Evolutionary conservation across 2,888 invertebrate species (phyloP), one percentile per base, ranked within the genome.

Genomic region (Lasioglossum figueresi): DNA sequence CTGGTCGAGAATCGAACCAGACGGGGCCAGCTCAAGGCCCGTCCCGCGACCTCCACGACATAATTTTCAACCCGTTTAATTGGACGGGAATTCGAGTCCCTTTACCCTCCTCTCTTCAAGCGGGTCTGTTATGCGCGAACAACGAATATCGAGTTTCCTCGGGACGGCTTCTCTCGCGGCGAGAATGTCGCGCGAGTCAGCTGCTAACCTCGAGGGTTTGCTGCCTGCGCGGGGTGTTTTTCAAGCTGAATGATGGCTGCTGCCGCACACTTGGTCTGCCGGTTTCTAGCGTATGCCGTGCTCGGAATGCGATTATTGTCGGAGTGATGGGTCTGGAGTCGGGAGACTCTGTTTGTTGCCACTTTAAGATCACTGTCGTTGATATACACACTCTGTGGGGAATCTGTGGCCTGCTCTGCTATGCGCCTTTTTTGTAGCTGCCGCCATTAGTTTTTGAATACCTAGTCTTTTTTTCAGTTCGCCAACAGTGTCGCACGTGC

Each of bases 51-150:
- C 86, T 85, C 82, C 79, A 0, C 76, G n/a, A 72, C 73, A 79
- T 80, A 66, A 85, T 82, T 86, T 82, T 79, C 82, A 79, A 34
- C 59, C 45, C 63, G 82, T 74, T 82, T 85, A 86, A 86, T 82
- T 82, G 86, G 76, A 82, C 77, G 56, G 63, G 82, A 82, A 78
- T 82, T 77, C 78, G 48, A 86, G 27, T 74, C 72, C 4, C 4
- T 43, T 37, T 4, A n/a, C 3, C 27, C 3, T 16, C 0, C 5
- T 4, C 56, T 10, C 19, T 16, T 6, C 16, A 6, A 3, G 6
- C n/a, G 31, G n/a, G 31, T 71, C 37, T 78, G 56, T 72, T 79
- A 66, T 59, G 63, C 72, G 31, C 70, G 63, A 59, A 43, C 52
- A 23, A 40, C 68, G 66, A 59, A 78, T 82, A 84, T 84, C 83